These are phyloP conservation scores for Dyspetes luteomarginatus DNA, from an alignment of 2,888 invertebrate species.

Conservation along the genomic window DNA sequence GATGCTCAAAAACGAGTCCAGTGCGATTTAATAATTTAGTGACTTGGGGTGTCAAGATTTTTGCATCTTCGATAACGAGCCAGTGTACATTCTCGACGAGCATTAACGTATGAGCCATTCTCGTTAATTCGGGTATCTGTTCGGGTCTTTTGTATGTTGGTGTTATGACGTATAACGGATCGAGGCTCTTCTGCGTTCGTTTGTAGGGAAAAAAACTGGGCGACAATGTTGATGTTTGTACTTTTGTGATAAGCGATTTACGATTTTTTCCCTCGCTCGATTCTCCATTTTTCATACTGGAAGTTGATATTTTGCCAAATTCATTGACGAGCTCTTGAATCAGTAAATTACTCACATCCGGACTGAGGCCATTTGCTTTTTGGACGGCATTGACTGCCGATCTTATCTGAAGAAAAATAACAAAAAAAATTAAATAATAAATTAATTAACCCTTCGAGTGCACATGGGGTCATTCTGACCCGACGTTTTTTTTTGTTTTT, in stretches of 20 bases:
- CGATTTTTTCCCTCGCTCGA: constrained; percentile 11
- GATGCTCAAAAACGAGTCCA: constrained; percentile 85
- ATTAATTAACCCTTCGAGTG: too few relatives aligned
- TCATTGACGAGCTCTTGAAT: constrained; percentile 74
- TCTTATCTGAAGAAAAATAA: constrained; percentile 71
- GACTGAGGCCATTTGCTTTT: constrained; percentile 77
- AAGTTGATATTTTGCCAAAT: constrained; percentile 67
- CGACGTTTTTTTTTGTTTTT: too few relatives aligned
- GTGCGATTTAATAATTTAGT: constrained; percentile 84
- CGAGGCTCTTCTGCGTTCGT: constrained; percentile 53
- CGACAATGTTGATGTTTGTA: neutral
- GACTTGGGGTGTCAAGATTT: constrained; percentile 84
- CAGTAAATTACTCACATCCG: constrained; percentile 74
- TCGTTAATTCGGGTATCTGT: constrained; percentile 92
- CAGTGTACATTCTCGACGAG: constrained; percentile 88
- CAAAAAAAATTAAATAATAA: neutral
- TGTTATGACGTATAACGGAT: constrained; percentile 88
- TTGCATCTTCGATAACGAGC: constrained; percentile 90
- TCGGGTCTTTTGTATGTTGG: constrained; percentile 90
- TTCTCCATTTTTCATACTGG: neutral
- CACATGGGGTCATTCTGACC: too few relatives aligned
- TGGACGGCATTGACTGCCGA: constrained; percentile 76
- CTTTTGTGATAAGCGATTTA: neutral
- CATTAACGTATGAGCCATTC: constrained; percentile 89
- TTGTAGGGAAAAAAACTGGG: constrained; percentile 5